Evolutionary conservation across 1,140 invertebrate genomes (phyloP).

Genomic region (Panonychus citri): DNA sequence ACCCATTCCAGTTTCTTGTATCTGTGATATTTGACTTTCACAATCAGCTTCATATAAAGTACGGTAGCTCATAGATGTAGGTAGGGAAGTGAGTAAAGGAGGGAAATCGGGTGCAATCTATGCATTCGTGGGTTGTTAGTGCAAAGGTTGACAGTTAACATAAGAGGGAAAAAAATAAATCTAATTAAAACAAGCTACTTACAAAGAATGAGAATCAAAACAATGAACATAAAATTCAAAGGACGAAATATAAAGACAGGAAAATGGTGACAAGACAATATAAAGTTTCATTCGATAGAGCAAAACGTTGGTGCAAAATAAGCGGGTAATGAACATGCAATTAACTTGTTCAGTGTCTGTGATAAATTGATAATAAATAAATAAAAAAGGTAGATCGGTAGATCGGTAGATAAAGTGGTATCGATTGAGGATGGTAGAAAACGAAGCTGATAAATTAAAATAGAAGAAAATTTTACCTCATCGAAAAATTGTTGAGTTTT

Average conservation of each 20-base stretch:
- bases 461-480: slow-evolving; percentile 37
- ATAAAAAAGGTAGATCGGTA: too few relatives aligned
- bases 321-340: too few relatives aligned
- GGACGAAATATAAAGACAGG: too few relatives aligned
- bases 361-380: too few relatives aligned
- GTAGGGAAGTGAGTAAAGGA: not conserved
- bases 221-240: too few relatives aligned
- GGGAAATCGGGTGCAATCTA: not conserved
- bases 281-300: too few relatives aligned
- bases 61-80: not conserved
- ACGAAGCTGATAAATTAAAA: not conserved
- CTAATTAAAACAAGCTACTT: too few relatives aligned
- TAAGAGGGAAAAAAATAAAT: not conserved
- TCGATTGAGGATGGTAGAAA: not conserved
- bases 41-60: not conserved
- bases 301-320: too few relatives aligned
- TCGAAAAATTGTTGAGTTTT: slow-evolving; percentile 82
- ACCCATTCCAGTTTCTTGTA: slow-evolving; percentile 31
- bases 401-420: not conserved
- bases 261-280: too few relatives aligned
- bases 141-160: not conserved
- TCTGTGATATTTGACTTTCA: slow-evolving; percentile 13
- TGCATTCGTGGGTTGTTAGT: not conserved
- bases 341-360: too few relatives aligned
- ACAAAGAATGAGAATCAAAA: too few relatives aligned